A percentile compares a stretch with the other conserved stretches of the same genome.
These are phyloP conservation scores for Mimumesa dahlbomi DNA, from an alignment of 2,888 invertebrate species.

Conservation along the genomic window DNA sequence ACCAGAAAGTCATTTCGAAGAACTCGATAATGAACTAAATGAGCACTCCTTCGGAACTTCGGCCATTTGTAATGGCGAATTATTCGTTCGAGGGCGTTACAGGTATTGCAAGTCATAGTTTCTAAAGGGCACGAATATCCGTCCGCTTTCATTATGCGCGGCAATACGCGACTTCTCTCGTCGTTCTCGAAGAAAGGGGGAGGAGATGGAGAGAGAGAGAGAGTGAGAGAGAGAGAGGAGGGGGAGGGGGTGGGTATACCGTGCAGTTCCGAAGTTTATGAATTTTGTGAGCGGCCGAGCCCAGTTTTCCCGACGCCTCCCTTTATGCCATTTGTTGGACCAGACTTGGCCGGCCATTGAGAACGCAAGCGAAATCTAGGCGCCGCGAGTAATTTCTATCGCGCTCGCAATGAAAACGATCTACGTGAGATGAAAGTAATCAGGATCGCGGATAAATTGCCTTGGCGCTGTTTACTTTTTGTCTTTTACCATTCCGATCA, in stretches of 20 bases:
- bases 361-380: slow-evolving; percentile 51
- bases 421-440: slow-evolving; percentile 66
- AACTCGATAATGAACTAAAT: slow-evolving; percentile 73
- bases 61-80: slow-evolving; percentile 76
- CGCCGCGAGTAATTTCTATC: slow-evolving; percentile 54
- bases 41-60: slow-evolving; percentile 69
- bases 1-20: slow-evolving; percentile 54
- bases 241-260: background rate
- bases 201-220: slow-evolving; percentile 5
- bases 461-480: slow-evolving; percentile 37
- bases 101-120: slow-evolving; percentile 73
- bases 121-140: slow-evolving; percentile 63
- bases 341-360: slow-evolving; percentile 35
- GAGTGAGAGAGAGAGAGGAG: no score
- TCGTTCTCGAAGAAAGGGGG: slow-evolving; percentile 42
- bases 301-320: slow-evolving; percentile 49
- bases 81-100: slow-evolving; percentile 68
- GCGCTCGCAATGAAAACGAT: slow-evolving; percentile 59
- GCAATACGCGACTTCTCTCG: slow-evolving; percentile 38
- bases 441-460: slow-evolving; percentile 38
- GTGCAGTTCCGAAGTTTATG: slow-evolving; percentile 62
- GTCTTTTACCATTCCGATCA: background rate
- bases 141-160: slow-evolving; percentile 65
- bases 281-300: slow-evolving; percentile 65
- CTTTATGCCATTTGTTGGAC: slow-evolving; percentile 45